phyloP scores from a whole-genome alignment of 2,113 vertebrate genomes.

The Tupaia chinensis region DNA sequence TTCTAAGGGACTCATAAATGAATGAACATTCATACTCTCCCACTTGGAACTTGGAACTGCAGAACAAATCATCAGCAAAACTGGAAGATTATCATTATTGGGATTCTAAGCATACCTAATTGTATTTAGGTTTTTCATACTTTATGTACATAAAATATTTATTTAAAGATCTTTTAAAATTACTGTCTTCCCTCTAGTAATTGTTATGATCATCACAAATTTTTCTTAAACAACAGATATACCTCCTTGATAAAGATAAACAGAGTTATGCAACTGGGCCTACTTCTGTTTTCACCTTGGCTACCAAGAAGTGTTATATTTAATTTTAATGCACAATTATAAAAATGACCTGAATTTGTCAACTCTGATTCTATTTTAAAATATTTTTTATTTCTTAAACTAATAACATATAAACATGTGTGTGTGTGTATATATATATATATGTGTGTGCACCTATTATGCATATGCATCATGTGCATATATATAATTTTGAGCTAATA shows the following conservation, averaged over 20 bases:
- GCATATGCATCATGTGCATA: not conserved
- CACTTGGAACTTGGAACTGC: not conserved
- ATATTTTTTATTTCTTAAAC: not conserved
- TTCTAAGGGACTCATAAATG: not conserved
- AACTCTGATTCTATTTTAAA: slow-evolving; percentile 17
- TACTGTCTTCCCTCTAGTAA: not conserved
- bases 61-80: not conserved
- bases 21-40: not conserved
- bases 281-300: not conserved
- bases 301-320: not conserved
- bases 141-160: not conserved
- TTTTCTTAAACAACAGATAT: not conserved
- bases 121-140: not conserved
- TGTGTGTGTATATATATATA: not conserved
- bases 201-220: not conserved
- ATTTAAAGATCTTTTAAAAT: not conserved
- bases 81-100: not conserved
- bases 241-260: not conserved
- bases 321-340: slow-evolving; percentile 1
- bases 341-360: not conserved
- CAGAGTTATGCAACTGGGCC: not conserved
- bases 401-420: not conserved
- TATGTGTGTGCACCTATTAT: not conserved
- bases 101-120: not conserved
- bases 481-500: not conserved